These are phyloP conservation scores for Synergus itoensis DNA, from an alignment of 2,888 invertebrate species.

Conservation along the genomic window DNA sequence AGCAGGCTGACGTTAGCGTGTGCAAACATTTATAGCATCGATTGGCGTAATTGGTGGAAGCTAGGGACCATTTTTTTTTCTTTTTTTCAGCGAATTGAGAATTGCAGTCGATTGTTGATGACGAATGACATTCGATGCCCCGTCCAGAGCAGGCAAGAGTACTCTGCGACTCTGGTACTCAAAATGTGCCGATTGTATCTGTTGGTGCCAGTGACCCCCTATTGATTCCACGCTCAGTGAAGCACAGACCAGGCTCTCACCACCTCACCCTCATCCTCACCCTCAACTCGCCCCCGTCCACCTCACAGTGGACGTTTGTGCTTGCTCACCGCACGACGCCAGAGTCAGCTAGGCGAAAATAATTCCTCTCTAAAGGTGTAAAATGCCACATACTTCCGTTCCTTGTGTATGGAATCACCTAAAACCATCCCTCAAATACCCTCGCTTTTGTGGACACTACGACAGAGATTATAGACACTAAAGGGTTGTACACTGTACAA, in stretches of 20 bases:
- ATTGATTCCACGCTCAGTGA: constrained; percentile 75
- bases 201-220: constrained; percentile 76
- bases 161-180: constrained; percentile 55
- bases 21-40: constrained; percentile 4
- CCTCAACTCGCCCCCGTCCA: constrained; percentile 38
- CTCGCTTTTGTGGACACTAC: background rate
- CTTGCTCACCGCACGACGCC: constrained; percentile 46
- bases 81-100: background rate
- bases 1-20: background rate
- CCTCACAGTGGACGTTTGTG: constrained; percentile 44
- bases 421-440: constrained; percentile 5
- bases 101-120: constrained; percentile 43
- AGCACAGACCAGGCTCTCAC: constrained; percentile 69
- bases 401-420: constrained; percentile 8
- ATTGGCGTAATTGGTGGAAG: constrained; percentile 7
- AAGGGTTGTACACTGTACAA: background rate
- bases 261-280: constrained; percentile 45
- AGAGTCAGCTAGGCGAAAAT: constrained; percentile 54
- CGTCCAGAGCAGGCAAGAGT: constrained; percentile 30
- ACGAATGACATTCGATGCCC: constrained; percentile 42
- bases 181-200: constrained; percentile 76
- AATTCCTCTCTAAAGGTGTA: constrained; percentile 49
- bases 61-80: background rate
- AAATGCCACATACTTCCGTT: constrained; percentile 29
- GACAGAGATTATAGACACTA: constrained; percentile 1